phyloP scores from a whole-genome alignment of 1,140 invertebrate species.

The Zophobas morio region DNA sequence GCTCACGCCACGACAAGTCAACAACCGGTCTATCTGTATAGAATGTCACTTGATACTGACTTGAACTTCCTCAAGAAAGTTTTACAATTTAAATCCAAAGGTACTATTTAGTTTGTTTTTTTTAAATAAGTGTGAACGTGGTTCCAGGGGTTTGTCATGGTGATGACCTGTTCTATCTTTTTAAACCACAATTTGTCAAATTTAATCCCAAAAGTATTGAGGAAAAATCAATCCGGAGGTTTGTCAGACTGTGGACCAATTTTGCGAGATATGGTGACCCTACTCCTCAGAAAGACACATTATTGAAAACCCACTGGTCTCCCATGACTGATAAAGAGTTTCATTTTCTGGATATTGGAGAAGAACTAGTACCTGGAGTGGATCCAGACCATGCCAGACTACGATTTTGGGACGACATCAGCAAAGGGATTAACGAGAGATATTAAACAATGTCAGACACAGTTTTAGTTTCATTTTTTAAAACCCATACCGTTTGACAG shows the following conservation, averaged over 20 bases:
- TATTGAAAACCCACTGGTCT: slow-evolving; percentile 51
- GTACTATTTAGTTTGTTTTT: slow-evolving; percentile 60
- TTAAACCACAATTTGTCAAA: slow-evolving; percentile 67
- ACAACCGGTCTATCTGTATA: slow-evolving; percentile 49
- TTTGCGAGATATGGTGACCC: slow-evolving; percentile 69
- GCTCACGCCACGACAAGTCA: slow-evolving; percentile 19
- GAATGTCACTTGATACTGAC: slow-evolving; percentile 43
- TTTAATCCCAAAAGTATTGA: slow-evolving; percentile 44
- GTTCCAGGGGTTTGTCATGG: slow-evolving; percentile 68
- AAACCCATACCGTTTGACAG: too few relatives aligned
- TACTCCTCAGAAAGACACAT: slow-evolving; percentile 59
- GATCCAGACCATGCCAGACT: slow-evolving; percentile 49
- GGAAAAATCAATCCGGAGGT: slow-evolving; percentile 60
- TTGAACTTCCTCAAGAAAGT: slow-evolving; percentile 35
- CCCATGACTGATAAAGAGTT: slow-evolving; percentile 49
- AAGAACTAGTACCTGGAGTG: slow-evolving; percentile 2
- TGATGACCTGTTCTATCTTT: slow-evolving; percentile 75
- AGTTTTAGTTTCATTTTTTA: too few relatives aligned
- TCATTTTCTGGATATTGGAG: slow-evolving; percentile 49
- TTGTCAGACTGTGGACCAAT: slow-evolving; percentile 68
- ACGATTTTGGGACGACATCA: slow-evolving; percentile 47
- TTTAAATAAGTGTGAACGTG: too few relatives aligned
- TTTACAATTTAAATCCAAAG: slow-evolving; percentile 52
- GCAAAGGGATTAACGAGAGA: not conserved
- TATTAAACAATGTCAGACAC: too few relatives aligned